Percentiles rank a stretch among this genome's conserved stretches.
Conservation (phyloP, 2,888 invertebrate genomes). For the Phaedon cochleariae region DNA sequence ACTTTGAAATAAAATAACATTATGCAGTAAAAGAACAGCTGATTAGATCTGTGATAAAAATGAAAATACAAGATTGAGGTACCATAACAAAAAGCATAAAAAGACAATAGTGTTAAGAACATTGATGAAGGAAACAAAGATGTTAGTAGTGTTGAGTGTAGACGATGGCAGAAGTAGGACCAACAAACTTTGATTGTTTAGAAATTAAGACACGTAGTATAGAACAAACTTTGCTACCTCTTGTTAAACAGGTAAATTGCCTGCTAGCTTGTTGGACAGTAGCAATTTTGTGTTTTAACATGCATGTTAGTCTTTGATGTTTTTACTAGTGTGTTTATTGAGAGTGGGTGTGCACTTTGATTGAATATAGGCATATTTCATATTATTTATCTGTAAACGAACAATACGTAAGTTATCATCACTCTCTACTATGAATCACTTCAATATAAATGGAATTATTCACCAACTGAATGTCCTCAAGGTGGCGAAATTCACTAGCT, state of each 20-base stretch:
- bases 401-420: too few relatives aligned
- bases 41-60: not conserved
- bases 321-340: too few relatives aligned
- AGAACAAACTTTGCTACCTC: constrained; percentile 91
- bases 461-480: too few relatives aligned
- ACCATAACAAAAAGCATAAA: constrained; percentile 36
- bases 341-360: too few relatives aligned
- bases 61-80: not conserved
- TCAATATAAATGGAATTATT: too few relatives aligned
- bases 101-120: constrained; percentile 40
- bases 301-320: constrained; percentile 20
- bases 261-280: constrained; percentile 14
- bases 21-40: too few relatives aligned
- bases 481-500: too few relatives aligned
- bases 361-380: too few relatives aligned
- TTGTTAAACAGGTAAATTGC: constrained; percentile 87
- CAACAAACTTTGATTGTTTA: constrained; percentile 69
- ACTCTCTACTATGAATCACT: too few relatives aligned
- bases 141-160: constrained; percentile 61
- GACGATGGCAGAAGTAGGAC: constrained; percentile 68
- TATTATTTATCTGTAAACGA: too few relatives aligned
- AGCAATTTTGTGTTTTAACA: constrained; percentile 23
- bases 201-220: constrained; percentile 94
- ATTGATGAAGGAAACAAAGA: constrained; percentile 44
- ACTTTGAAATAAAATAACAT: too few relatives aligned